A percentile compares a stretch with the other conserved stretches of the same genome.
Conservation (phyloP, 1,140 invertebrate genomes). For the Drosophila funebris region DNA sequence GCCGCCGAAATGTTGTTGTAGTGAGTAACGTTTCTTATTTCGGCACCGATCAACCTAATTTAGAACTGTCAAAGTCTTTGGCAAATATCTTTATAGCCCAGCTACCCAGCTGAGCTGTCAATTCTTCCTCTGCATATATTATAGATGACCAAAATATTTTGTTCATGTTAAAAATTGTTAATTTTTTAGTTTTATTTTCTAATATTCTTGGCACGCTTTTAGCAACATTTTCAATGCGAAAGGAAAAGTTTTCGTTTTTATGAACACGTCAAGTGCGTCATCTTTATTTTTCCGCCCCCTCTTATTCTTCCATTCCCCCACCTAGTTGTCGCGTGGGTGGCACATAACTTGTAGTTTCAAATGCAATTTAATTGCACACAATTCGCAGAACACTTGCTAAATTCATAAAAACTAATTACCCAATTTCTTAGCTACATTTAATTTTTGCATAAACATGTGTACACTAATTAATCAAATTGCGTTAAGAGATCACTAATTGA, state of each 20-base stretch:
- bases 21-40: conserved; percentile 43
- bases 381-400: conserved; percentile 13
- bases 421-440: conserved; percentile 18
- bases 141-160: conserved; percentile 18
- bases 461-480: conserved; percentile 40
- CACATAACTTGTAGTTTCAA: background rate
- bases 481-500: conserved; percentile 25
- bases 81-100: conserved; percentile 16
- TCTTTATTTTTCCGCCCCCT: background rate
- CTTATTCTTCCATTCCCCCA: background rate
- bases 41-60: conserved; percentile 57
- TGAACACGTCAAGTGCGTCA: conserved; percentile 14
- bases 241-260: conserved; percentile 37
- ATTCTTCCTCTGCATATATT: conserved; percentile 8
- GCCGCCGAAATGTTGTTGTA: too few species aligned
- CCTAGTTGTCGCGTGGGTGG: conserved; percentile 13
- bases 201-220: conserved; percentile 33
- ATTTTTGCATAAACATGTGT: conserved; percentile 33
- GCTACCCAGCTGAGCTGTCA: conserved; percentile 36
- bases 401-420: conserved; percentile 34
- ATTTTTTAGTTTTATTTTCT: background rate
- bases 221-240: conserved; percentile 1
- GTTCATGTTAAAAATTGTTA: too few species aligned
- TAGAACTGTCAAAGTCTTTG: conserved; percentile 53
- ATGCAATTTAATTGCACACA: conserved; percentile 39